Evolutionary conservation across 1,140 invertebrate genomes (phyloP).

Genomic region (Drosophila sproati): DNA sequence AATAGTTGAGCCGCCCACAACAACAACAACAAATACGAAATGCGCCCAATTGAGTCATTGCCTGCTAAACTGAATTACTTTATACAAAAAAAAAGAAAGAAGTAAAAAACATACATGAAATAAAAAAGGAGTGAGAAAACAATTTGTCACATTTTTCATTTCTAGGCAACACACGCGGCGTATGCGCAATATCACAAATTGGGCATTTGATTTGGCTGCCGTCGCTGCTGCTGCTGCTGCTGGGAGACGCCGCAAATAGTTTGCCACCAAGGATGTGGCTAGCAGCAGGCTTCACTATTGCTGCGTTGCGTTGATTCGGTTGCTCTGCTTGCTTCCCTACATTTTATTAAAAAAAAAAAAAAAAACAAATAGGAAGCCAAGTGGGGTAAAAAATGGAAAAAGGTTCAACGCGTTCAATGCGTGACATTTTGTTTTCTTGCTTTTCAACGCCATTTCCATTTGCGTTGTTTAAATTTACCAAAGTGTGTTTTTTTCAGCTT

Average conservation of each 20-base stretch:
- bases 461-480: constrained; percentile 76
- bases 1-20: constrained; percentile 32
- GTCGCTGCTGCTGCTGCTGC: constrained; percentile 45
- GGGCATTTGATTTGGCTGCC: constrained; percentile 79
- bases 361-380: constrained; percentile 33
- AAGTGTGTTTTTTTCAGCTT: constrained; percentile 37
- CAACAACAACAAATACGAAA: background rate
- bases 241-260: constrained; percentile 49
- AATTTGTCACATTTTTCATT: constrained; percentile 37
- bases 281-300: background rate
- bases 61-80: constrained; percentile 48
- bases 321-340: constrained; percentile 13
- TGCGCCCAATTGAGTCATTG: constrained; percentile 25
- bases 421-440: constrained; percentile 49
- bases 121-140: background rate
- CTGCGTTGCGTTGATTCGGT: constrained; percentile 30
- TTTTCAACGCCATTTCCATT: constrained; percentile 71
- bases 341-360: constrained; percentile 22
- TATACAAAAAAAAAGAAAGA: constrained; percentile 33
- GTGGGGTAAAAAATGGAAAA: constrained; percentile 52
- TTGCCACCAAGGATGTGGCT: constrained; percentile 29
- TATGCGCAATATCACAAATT: constrained; percentile 78
- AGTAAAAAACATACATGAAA: background rate
- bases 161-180: constrained; percentile 33
- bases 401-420: constrained; percentile 67